phyloP scores from a whole-genome alignment of 2,797 vertebrate genomes.

The Chelonia mydas region DNA sequence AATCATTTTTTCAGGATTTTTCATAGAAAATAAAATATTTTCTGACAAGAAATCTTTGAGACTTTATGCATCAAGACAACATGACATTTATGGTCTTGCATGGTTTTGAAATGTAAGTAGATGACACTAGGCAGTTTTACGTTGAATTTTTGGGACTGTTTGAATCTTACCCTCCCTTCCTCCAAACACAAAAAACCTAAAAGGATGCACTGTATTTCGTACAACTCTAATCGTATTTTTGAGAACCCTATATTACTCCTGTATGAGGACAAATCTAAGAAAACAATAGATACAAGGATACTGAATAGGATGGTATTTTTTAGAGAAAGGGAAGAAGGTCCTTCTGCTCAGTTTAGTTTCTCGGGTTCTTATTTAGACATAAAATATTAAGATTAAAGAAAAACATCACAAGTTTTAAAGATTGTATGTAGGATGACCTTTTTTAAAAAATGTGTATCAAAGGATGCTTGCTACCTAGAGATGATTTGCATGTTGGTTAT shows the following conservation, averaged over 20 bases:
- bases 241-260: background rate
- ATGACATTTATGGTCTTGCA: too few species aligned
- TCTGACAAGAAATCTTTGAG: too few species aligned
- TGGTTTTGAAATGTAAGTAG: too few species aligned
- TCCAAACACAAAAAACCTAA: background rate
- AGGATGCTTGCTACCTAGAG: background rate
- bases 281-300: background rate
- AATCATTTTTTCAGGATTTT: too few species aligned
- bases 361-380: background rate
- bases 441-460: background rate
- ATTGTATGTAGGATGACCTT: background rate
- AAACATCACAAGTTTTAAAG: rapidly evolving
- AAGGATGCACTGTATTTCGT: background rate
- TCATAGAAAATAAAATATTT: too few species aligned
- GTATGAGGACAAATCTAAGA: background rate
- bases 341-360: background rate
- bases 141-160: background rate
- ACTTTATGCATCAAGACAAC: too few species aligned
- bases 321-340: background rate
- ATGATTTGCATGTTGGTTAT: background rate
- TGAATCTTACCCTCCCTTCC: background rate
- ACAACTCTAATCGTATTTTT: background rate
- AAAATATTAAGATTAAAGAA: background rate
- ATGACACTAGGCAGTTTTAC: too few species aligned
- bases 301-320: background rate